Evolutionary conservation across 2,888 invertebrate genomes (phyloP).

Genomic region (Tromatobia lineatoria): DNA sequence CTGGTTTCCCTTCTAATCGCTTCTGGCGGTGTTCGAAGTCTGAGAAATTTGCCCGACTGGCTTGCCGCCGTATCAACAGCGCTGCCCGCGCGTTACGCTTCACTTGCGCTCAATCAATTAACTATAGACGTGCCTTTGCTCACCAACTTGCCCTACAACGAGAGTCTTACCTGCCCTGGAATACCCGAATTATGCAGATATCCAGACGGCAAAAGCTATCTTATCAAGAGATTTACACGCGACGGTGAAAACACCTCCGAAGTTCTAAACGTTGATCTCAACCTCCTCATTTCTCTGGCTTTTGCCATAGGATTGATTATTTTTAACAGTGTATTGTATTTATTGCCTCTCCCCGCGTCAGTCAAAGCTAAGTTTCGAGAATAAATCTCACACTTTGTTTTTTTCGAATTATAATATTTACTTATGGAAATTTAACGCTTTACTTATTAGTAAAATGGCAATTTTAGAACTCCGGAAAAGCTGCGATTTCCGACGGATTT

Average conservation of each 20-base stretch:
- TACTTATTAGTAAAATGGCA: neutral
- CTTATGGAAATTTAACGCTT: neutral
- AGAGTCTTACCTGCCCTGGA: constrained; percentile 85
- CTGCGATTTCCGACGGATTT: neutral
- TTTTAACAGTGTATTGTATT: constrained; percentile 94
- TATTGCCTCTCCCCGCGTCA: constrained; percentile 94
- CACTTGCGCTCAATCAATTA: constrained; percentile 82
- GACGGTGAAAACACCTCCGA: constrained; percentile 87
- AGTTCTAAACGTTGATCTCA: constrained; percentile 90
- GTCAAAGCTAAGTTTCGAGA: constrained; percentile 96
- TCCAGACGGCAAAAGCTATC: constrained; percentile 90
- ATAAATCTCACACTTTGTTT: constrained; percentile 80
- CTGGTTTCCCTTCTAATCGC: constrained; percentile 87
- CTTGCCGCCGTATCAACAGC: constrained; percentile 80
- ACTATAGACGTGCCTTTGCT: constrained; percentile 78
- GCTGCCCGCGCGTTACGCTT: constrained; percentile 82
- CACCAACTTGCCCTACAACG: constrained; percentile 85
- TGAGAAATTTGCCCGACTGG: constrained; percentile 81
- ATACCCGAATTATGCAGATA: constrained; percentile 88
- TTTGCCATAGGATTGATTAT: constrained; percentile 93
- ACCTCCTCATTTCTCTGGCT: constrained; percentile 93
- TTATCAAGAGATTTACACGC: constrained; percentile 90
- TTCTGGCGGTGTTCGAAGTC: constrained; percentile 81
- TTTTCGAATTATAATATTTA: neutral
- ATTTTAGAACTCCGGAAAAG: neutral